Conservation (phyloP, 64 coral and sea anemone genomes). For the Cladopsammia gracilis region DNA sequence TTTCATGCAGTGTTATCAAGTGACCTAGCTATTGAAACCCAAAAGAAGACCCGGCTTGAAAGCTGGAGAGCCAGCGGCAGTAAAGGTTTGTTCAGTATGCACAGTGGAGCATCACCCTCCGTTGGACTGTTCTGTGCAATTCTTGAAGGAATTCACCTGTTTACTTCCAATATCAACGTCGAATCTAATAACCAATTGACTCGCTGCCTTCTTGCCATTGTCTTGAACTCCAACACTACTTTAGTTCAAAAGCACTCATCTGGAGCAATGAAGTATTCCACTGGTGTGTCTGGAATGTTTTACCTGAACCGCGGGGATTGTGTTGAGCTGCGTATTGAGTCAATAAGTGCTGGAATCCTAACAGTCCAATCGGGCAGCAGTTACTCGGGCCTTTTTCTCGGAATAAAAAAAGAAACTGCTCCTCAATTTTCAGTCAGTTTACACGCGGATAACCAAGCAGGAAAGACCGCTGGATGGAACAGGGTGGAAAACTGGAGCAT, state of each 20-base stretch:
- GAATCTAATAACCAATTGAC: no score
- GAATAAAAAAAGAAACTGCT: neutral
- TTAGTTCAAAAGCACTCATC: no score
- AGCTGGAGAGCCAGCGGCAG: conserved; percentile 17
- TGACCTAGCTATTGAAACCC: neutral
- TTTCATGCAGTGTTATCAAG: conserved; percentile 16
- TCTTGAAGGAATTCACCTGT: no score
- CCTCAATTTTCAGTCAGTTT: conserved; percentile 25
- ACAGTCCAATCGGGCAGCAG: neutral
- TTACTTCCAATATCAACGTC: no score
- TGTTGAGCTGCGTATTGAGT: no score
- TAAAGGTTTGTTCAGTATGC: conserved; percentile 9
- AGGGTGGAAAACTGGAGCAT: conserved; percentile 2
- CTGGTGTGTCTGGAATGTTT: no score
- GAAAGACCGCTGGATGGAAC: neutral
- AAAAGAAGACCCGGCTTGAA: neutral
- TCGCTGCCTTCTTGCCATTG: no score
- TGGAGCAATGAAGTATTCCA: no score
- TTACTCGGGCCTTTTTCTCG: conserved; percentile 31
- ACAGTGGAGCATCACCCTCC: conserved; percentile 12
- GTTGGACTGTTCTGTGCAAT: conserved; percentile 26
- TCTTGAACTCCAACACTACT: no score
- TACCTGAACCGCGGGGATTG: no score
- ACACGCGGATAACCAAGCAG: neutral
- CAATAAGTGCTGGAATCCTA: no score